A percentile compares a stretch with the other conserved stretches of the same genome.
Conservation (phyloP, 2,113 vertebrate genomes). For the Ictalurus punctatus region DNA sequence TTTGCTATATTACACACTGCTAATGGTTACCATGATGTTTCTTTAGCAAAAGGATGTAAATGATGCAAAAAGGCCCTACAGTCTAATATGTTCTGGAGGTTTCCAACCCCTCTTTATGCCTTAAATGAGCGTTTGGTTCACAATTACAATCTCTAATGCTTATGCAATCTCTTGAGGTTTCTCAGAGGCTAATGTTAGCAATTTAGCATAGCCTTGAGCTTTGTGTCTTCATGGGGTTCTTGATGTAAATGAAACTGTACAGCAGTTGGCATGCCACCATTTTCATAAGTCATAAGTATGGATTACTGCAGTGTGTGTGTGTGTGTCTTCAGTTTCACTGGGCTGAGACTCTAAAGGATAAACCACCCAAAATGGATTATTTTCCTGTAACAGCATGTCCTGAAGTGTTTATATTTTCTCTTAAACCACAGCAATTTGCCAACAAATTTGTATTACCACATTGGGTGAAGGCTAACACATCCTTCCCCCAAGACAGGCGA, state of each 20-base stretch:
- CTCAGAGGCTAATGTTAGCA: slow-evolving; percentile 13
- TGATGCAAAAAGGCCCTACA: background rate
- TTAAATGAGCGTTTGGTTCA: slow-evolving; percentile 19
- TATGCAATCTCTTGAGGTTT: slow-evolving; percentile 29
- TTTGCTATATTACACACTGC: background rate
- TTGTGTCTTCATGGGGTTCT: slow-evolving; percentile 32
- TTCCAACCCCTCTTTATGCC: slow-evolving; percentile 15
- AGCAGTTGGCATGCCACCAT: slow-evolving; percentile 32
- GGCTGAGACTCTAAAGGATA: slow-evolving; percentile 22
- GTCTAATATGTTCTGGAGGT: slow-evolving; percentile 20
- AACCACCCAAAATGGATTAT: background rate
- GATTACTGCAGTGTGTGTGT: slow-evolving; percentile 43
- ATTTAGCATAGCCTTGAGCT: slow-evolving; percentile 34
- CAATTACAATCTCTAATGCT: slow-evolving; percentile 7
- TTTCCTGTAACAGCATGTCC: background rate
- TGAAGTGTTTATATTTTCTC: background rate
- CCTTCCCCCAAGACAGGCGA: background rate
- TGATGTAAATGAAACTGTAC: slow-evolving; percentile 43
- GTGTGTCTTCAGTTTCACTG: slow-evolving; percentile 40
- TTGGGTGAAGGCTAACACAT: background rate
- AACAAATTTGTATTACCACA: background rate
- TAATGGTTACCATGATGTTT: background rate
- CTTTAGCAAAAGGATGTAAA: slow-evolving; percentile 1
- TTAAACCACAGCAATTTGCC: background rate
- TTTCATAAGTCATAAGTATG: slow-evolving; percentile 18